Evolutionary conservation across 2,888 invertebrate genomes (phyloP).

Genomic region (Arge pagana): DNA sequence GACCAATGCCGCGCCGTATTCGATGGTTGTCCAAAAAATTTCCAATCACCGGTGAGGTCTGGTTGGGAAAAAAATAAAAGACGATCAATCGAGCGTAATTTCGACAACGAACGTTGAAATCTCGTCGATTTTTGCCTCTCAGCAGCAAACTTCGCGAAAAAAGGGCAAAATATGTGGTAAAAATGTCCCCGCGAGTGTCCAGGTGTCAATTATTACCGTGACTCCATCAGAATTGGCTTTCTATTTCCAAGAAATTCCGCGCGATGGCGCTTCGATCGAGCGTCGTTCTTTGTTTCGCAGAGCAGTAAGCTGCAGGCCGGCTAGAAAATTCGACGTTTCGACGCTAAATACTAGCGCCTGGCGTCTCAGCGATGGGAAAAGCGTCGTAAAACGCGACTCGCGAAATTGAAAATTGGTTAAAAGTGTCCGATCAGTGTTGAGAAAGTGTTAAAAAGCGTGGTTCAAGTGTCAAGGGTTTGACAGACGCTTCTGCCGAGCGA

Average conservation of each 20-base stretch:
- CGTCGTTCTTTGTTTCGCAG: constrained; percentile 55
- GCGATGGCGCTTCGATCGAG: constrained; percentile 43
- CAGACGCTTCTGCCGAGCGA: constrained; percentile 28
- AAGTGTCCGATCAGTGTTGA: constrained; percentile 4
- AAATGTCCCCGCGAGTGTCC: no score
- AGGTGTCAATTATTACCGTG: constrained; percentile 15
- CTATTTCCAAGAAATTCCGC: constrained; percentile 23
- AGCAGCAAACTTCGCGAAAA: no score
- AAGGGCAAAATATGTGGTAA: no score
- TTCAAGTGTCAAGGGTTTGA: constrained; percentile 6
- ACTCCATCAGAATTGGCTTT: constrained; percentile 15
- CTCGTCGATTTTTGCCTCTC: no score
- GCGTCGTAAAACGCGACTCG: constrained; percentile 22
- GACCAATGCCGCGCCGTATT: no score
- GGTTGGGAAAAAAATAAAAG: no score
- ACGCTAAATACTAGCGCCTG: constrained; percentile 17
- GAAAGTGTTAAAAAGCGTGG: constrained; percentile 10
- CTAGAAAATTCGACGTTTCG: constrained; percentile 33
- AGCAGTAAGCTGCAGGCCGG: constrained; percentile 42
- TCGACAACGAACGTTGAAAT: no score
- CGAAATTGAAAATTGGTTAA: background rate
- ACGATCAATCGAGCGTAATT: no score
- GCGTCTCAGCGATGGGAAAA: constrained; percentile 26
- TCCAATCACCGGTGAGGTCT: no score
- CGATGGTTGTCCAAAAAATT: no score